Evolutionary conservation across 2,888 invertebrate species (phyloP).

Genomic region (Drosophila cracens): DNA sequence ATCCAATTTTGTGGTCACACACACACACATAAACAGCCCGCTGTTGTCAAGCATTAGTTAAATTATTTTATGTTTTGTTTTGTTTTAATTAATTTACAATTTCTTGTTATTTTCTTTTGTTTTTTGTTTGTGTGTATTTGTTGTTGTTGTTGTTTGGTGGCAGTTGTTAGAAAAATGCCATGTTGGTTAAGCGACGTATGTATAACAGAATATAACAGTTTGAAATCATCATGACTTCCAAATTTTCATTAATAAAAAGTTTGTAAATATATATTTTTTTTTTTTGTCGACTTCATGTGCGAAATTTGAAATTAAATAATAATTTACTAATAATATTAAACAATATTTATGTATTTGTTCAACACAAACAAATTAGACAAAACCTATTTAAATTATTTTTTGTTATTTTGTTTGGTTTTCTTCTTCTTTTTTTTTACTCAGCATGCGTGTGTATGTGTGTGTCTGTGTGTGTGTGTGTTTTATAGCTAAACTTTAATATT

Average conservation of each 20-base stretch:
- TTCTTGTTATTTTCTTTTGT: constrained; percentile 20
- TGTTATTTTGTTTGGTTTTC: not conserved
- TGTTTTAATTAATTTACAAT: constrained; percentile 45
- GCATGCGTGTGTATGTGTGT: constrained; percentile 40
- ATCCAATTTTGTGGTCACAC: not conserved
- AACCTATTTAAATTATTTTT: constrained; percentile 8
- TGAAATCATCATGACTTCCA: constrained; percentile 6
- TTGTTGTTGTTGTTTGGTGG: constrained; percentile 29
- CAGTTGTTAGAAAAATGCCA: constrained; percentile 65
- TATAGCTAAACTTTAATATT: constrained; percentile 44
- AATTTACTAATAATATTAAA: constrained; percentile 69
- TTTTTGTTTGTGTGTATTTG: constrained; percentile 19
- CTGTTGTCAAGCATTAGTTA: constrained; percentile 17
- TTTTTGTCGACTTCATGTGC: constrained; percentile 39
- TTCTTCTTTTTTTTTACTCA: constrained; percentile 33
- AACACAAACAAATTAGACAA: constrained; percentile 43
- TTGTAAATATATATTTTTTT: constrained; percentile 13
- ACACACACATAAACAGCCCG: constrained; percentile 9
- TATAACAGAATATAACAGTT: constrained; percentile 60
- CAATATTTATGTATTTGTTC: constrained; percentile 29
- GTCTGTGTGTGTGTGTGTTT: constrained; percentile 37
- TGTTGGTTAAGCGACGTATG: constrained; percentile 42
- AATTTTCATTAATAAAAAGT: constrained; percentile 1
- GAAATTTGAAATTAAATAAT: constrained; percentile 46
- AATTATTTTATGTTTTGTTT: constrained; percentile 6